Conservation (phyloP, 2,113 vertebrate species). For the Oreochromis tanganicae region DNA sequence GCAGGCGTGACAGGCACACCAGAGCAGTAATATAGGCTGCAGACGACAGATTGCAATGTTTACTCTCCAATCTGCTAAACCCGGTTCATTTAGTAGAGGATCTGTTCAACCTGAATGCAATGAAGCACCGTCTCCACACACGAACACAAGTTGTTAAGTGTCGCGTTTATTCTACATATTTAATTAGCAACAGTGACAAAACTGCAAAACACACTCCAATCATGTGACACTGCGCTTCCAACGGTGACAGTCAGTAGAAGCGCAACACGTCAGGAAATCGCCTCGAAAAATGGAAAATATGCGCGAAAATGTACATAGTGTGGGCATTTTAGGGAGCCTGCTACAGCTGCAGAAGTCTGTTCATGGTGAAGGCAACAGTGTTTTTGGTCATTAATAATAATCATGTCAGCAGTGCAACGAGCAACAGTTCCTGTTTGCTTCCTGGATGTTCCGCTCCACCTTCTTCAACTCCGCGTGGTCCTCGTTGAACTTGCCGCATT, state of each 20-base stretch:
- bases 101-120: not conserved
- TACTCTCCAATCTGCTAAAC: not conserved
- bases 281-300: not conserved
- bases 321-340: not conserved
- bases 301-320: not conserved
- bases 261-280: not conserved
- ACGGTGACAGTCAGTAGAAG: not conserved
- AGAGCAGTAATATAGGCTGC: not conserved
- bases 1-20: not conserved
- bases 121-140: not conserved
- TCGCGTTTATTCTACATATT: conserved; percentile 25
- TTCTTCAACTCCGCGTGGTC: not conserved
- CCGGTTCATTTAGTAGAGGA: not conserved
- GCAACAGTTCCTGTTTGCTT: conserved; percentile 14
- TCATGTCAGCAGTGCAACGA: not conserved
- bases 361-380: not conserved
- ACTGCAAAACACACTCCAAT: not conserved
- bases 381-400: not conserved
- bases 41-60: not conserved
- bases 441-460: conserved; percentile 2
- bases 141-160: not conserved
- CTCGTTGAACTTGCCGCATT: not conserved
- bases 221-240: not conserved
- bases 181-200: not conserved
- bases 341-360: not conserved